Evolutionary conservation across 2,888 invertebrate species (phyloP).

Genomic region (Chrysopilus asiliformis): DNA sequence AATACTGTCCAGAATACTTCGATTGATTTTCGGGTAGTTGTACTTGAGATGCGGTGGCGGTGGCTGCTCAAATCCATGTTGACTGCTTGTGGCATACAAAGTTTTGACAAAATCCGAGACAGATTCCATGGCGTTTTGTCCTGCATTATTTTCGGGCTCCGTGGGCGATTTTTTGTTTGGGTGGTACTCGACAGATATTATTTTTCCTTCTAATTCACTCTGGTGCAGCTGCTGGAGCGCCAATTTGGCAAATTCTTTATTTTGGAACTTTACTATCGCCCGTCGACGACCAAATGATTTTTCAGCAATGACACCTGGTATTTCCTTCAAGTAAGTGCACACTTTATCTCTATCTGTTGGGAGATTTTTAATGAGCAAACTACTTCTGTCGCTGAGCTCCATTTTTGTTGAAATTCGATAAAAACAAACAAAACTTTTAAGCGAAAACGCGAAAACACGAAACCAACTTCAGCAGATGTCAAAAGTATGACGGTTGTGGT

Average conservation of each 20-base stretch:
- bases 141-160: too few species aligned
- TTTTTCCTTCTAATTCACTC: conserved; percentile 50
- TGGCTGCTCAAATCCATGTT: conserved; percentile 56
- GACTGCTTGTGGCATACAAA: conserved; percentile 44
- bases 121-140: conserved; percentile 20
- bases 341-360: conserved; percentile 5
- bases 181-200: conserved; percentile 61
- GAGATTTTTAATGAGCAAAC: conserved; percentile 11
- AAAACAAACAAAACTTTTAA: too few species aligned
- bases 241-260: conserved; percentile 3
- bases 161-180: conserved; percentile 26
- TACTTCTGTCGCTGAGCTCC: too few species aligned
- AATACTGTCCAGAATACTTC: conserved; percentile 62
- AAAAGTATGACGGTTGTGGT: too few species aligned
- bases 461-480: too few species aligned
- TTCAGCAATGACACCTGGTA: conserved; percentile 4
- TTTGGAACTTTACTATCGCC: conserved; percentile 6
- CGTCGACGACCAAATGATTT: conserved; percentile 7
- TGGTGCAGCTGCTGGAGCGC: conserved; percentile 50
- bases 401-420: too few species aligned
- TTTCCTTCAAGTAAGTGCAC: conserved; percentile 2
- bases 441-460: too few species aligned
- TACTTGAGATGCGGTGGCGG: conserved; percentile 65
- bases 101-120: conserved; percentile 43
- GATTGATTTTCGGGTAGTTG: conserved; percentile 64